Evolutionary conservation across 1,140 invertebrate species (phyloP).

Genomic region (Drosophila truncata): DNA sequence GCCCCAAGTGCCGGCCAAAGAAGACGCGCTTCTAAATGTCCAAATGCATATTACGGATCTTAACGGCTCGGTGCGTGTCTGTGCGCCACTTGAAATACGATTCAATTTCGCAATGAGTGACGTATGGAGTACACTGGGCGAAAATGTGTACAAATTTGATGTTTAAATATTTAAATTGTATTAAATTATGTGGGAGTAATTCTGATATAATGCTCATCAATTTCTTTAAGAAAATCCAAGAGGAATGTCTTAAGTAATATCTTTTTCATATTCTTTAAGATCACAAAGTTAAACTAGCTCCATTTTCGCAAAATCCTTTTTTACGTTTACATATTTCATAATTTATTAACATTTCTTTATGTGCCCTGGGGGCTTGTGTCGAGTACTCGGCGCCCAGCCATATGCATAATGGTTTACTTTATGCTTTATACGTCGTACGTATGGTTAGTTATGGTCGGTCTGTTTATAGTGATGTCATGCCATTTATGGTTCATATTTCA

Average conservation of each 20-base stretch:
- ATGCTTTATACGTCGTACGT: conserved; percentile 33
- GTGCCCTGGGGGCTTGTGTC: not conserved
- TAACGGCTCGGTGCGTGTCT: conserved; percentile 60
- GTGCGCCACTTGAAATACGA: conserved; percentile 70
- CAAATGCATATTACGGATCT: conserved; percentile 56
- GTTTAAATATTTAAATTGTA: not conserved
- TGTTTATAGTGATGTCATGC: conserved; percentile 77
- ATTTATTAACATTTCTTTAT: not conserved
- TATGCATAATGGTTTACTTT: conserved; percentile 50
- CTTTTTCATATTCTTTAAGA: not conserved
- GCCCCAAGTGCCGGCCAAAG: conserved; percentile 36
- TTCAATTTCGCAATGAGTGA: conserved; percentile 67
- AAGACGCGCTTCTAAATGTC: conserved; percentile 52
- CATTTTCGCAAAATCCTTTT: not conserved
- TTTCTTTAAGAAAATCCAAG: not conserved
- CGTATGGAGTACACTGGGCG: conserved; percentile 14
- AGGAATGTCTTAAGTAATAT: not conserved
- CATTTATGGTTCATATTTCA: conserved; percentile 82
- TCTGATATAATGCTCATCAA: not conserved
- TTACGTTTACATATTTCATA: not conserved
- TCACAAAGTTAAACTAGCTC: not conserved
- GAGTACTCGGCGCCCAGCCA: conserved; percentile 28
- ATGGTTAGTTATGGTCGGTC: conserved; percentile 72
- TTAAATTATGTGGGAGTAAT: fast-evolving
- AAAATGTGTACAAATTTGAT: not conserved